phyloP scores from a whole-genome alignment of 1,140 invertebrate species.

The Drosophila serrata region DNA sequence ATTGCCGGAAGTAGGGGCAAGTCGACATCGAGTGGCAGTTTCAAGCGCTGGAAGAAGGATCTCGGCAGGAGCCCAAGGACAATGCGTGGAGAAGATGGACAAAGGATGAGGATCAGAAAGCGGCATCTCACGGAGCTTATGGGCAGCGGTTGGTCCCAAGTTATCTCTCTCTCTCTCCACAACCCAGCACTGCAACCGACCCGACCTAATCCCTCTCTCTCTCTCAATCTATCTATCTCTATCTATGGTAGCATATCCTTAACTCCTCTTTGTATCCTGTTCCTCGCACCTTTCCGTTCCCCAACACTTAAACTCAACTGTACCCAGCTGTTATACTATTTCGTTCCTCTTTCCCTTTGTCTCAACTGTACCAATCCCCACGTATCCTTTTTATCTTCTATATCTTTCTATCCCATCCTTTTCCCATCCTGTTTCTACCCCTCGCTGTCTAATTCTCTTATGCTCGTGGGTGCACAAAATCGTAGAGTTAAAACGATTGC shows the following conservation, averaged over 20 bases:
- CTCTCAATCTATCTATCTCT: background rate
- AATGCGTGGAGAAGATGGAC: background rate
- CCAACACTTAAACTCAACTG: background rate
- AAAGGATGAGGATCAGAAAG: conserved; percentile 26
- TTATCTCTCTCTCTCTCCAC: conserved; percentile 23
- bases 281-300: background rate
- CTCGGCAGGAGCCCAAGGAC: conserved; percentile 11
- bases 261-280: conserved; percentile 1
- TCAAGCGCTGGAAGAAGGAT: conserved; percentile 72
- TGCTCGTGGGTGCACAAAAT: conserved; percentile 43
- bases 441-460: conserved; percentile 12
- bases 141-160: conserved; percentile 60
- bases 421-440: background rate
- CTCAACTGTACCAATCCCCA: conserved; percentile 14
- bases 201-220: too few relatives aligned
- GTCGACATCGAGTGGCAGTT: conserved; percentile 12
- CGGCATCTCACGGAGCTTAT: conserved; percentile 40
- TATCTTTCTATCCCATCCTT: background rate
- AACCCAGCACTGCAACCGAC: conserved; percentile 16
- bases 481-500: conserved; percentile 35
- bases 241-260: conserved; percentile 23
- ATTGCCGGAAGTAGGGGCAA: conserved; percentile 42
- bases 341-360: background rate
- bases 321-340: background rate
- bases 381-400: background rate